Percentiles rank a stretch among this genome's conserved stretches.
phyloP scores from a whole-genome alignment of 1,140 invertebrate genomes.

The Galleria mellonella region DNA sequence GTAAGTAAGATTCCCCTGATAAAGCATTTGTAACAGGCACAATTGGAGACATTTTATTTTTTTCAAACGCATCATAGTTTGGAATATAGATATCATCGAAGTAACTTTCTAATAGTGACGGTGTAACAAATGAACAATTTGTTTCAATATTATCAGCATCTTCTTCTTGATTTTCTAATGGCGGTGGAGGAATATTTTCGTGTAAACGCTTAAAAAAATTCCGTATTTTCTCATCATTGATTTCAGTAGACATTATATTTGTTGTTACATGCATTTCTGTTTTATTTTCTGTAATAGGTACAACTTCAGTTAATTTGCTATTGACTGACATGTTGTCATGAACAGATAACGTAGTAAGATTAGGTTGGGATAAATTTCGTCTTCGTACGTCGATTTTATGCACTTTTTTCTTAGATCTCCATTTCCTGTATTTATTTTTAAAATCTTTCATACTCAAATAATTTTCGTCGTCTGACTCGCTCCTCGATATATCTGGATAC shows the following conservation, averaged over 20 bases:
- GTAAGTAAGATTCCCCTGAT: too few relatives aligned
- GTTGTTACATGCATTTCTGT: neutral
- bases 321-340: slow-evolving; percentile 21
- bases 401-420: slow-evolving; percentile 52
- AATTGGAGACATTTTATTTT: slow-evolving; percentile 32
- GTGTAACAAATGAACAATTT: slow-evolving; percentile 15
- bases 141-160: slow-evolving; percentile 1
- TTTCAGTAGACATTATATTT: neutral
- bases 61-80: slow-evolving; percentile 51
- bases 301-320: slow-evolving; percentile 20
- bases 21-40: too few relatives aligned
- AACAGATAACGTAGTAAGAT: slow-evolving; percentile 20
- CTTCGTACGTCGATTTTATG: slow-evolving; percentile 31
- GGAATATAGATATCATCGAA: slow-evolving; percentile 40
- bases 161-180: slow-evolving; percentile 20
- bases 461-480: slow-evolving; percentile 62
- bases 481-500: slow-evolving; percentile 58
- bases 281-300: slow-evolving; percentile 14
- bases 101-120: slow-evolving; percentile 13
- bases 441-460: slow-evolving; percentile 49
- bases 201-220: slow-evolving; percentile 43
- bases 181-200: slow-evolving; percentile 49
- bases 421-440: slow-evolving; percentile 47
- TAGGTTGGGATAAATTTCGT: slow-evolving; percentile 30
- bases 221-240: slow-evolving; percentile 35